Percentiles rank a stretch among this genome's conserved stretches.
Conservation (phyloP, 2,888 invertebrate genomes). For the Pheosia tremula region DNA sequence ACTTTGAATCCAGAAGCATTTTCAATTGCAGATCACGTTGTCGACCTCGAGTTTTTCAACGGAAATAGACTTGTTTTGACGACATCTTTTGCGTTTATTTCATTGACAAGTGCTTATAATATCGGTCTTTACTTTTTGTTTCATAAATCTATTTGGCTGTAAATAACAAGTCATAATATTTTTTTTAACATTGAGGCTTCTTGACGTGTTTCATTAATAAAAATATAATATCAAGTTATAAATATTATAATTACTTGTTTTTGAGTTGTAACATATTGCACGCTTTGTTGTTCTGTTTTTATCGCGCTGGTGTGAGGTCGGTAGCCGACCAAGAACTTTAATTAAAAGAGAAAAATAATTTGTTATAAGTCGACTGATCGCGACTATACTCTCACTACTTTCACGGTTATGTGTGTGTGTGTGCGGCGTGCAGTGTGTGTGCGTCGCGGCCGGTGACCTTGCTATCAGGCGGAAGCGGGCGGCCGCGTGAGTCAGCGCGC, state of each 20-base stretch:
- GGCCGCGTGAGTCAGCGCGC: conserved; percentile 77
- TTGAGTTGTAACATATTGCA: neutral
- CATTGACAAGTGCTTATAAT: conserved; percentile 5
- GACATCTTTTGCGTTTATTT: conserved; percentile 40
- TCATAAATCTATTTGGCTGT: conserved; percentile 1
- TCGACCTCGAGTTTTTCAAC: conserved; percentile 59
- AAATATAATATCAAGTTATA: no score
- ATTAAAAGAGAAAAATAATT: conserved; percentile 16
- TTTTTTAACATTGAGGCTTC: no score
- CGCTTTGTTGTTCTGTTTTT: neutral
- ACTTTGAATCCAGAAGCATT: conserved; percentile 8
- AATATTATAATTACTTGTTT: no score
- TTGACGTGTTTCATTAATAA: no score
- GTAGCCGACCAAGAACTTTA: neutral
- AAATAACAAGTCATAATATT: no score
- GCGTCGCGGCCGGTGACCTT: conserved; percentile 81
- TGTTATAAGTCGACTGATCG: conserved; percentile 33
- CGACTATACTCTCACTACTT: conserved; percentile 82
- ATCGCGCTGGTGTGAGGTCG: neutral
- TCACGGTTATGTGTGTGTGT: conserved; percentile 59
- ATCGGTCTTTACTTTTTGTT: conserved; percentile 3
- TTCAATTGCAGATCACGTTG: conserved; percentile 48
- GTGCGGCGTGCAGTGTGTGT: conserved; percentile 45
- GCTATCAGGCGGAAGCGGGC: conserved; percentile 84
- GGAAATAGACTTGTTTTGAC: conserved; percentile 61